A percentile compares a stretch with the other conserved stretches of the same genome.
phyloP scores from a whole-genome alignment of 2,113 vertebrate species.

The Hoplias malabaricus region DNA sequence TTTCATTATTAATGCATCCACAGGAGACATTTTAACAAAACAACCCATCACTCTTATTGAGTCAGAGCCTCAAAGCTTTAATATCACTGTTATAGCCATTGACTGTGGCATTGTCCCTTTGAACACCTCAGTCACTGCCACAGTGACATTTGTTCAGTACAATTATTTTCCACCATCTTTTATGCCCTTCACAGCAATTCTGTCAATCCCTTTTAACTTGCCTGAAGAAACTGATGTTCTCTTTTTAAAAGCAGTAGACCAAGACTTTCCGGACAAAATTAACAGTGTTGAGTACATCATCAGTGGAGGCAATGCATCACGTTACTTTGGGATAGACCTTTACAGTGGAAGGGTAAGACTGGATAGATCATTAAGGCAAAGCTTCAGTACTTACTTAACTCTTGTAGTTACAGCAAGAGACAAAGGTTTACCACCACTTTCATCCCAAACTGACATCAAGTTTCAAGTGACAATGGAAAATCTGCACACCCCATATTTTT shows the following conservation, averaged over 20 bases:
- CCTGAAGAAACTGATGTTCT: constrained; percentile 63
- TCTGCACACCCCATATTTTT: constrained; percentile 66
- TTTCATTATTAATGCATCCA: constrained; percentile 68
- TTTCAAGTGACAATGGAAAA: constrained; percentile 69
- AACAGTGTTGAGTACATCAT: constrained; percentile 58
- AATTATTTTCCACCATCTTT: constrained; percentile 71
- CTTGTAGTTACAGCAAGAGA: constrained; percentile 65
- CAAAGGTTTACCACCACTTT: constrained; percentile 65
- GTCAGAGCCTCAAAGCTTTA: constrained; percentile 53
- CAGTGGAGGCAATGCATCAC: constrained; percentile 69
- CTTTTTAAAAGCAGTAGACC: constrained; percentile 66
- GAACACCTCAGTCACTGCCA: constrained; percentile 57
- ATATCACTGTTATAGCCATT: constrained; percentile 63
- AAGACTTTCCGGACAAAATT: constrained; percentile 56
- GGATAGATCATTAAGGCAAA: constrained; percentile 53
- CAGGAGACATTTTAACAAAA: constrained; percentile 68
- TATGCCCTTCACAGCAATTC: constrained; percentile 53
- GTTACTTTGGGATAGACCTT: constrained; percentile 65
- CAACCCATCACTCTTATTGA: constrained; percentile 54
- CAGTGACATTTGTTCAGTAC: constrained; percentile 60
- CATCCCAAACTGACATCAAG: constrained; percentile 59
- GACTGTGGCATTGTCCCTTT: constrained; percentile 65
- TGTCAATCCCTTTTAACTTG: constrained; percentile 64
- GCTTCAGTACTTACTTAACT: constrained; percentile 49
- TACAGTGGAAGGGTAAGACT: constrained; percentile 64